Percentiles rank a stretch among this genome's conserved stretches.
Conservation (phyloP, 2,888 invertebrate species). For the Parnassius mnemosyne region DNA sequence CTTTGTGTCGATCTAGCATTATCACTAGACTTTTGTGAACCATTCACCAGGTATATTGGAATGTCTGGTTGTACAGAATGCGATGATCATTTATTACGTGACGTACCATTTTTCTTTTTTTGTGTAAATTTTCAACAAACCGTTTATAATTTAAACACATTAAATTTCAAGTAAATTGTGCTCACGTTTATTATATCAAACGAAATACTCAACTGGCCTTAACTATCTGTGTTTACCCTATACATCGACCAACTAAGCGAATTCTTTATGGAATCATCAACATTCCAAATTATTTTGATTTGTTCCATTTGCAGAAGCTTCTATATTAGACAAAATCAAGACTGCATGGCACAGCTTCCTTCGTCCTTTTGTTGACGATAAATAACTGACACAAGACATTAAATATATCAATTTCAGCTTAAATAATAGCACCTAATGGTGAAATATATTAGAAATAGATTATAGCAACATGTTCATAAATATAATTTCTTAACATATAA, state of each 20-base stretch:
- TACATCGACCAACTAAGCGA: conserved; percentile 19
- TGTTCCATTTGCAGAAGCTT: conserved; percentile 11
- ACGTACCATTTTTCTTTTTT: not conserved
- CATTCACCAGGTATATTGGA: conserved; percentile 48
- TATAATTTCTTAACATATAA: conserved; percentile 38
- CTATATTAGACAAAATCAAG: not conserved
- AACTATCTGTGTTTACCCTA: conserved; percentile 11
- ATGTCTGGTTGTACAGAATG: conserved; percentile 51
- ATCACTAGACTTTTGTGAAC: conserved; percentile 21
- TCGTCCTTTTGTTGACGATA: not conserved
- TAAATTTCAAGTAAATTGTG: conserved; percentile 8
- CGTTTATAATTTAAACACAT: not conserved
- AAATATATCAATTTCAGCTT: conserved; percentile 57
- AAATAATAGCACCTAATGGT: conserved; percentile 74
- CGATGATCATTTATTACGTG: not conserved
- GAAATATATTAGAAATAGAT: conserved; percentile 46
- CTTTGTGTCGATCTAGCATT: conserved; percentile 18
- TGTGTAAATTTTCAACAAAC: not conserved
- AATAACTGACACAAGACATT: conserved; percentile 31
- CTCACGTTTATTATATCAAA: not conserved
- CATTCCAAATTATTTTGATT: not conserved
- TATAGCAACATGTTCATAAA: conserved; percentile 49
- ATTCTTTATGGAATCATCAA: conserved; percentile 4
- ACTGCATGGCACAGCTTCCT: not conserved
- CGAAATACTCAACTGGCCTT: conserved; percentile 1